Conservation (phyloP, 2,888 invertebrate species). For the Amphipyra berbera region DNA sequence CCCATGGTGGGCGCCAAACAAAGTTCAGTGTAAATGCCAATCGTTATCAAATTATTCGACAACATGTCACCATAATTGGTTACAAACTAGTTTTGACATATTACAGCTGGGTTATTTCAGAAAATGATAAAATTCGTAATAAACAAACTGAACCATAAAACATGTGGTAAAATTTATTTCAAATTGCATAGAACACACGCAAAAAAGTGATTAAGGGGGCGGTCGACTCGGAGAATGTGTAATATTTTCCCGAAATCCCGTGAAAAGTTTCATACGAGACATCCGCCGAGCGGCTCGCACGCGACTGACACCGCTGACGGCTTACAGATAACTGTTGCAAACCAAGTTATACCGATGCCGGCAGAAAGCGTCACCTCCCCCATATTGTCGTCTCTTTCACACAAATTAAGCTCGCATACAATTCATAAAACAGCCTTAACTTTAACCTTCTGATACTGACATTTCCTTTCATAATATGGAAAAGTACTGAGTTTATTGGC, state of each 20-base stretch:
- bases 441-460: constrained; percentile 73
- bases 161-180: constrained; percentile 71
- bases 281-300: constrained; percentile 54
- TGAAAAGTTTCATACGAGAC: constrained; percentile 83
- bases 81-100: constrained; percentile 40
- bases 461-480: constrained; percentile 68
- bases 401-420: constrained; percentile 64
- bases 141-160: constrained; percentile 71
- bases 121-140: constrained; percentile 50
- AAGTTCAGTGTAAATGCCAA: constrained; percentile 26
- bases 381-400: constrained; percentile 76
- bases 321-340: constrained; percentile 78
- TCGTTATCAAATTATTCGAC: constrained; percentile 32
- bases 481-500: constrained; percentile 56
- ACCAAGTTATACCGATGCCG: constrained; percentile 71
- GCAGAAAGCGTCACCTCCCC: constrained; percentile 77
- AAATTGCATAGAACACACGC: constrained; percentile 83
- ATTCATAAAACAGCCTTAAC: constrained; percentile 73
- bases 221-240: constrained; percentile 71
- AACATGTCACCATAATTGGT: constrained; percentile 34
- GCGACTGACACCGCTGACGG: constrained; percentile 69
- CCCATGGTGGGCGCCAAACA: constrained; percentile 69
- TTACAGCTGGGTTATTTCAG: constrained; percentile 32
- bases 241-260: constrained; percentile 81
- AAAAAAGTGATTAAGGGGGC: constrained; percentile 82